Conservation (phyloP, 2,113 vertebrate species). For the Tinamus guttatus region DNA sequence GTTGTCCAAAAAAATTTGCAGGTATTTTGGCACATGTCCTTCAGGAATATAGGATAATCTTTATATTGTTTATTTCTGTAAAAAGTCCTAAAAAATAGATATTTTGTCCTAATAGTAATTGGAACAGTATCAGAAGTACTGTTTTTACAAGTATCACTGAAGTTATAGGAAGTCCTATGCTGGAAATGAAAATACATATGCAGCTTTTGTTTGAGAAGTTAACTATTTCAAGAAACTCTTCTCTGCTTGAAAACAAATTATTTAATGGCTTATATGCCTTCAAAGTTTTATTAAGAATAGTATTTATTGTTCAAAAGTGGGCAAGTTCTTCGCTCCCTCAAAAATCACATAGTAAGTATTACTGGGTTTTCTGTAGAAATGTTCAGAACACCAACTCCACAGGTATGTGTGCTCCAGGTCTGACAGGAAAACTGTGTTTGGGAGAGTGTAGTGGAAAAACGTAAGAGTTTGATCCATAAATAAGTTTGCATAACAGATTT, state of each 20-base stretch:
- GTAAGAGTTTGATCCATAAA: not conserved
- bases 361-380: not conserved
- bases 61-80: not conserved
- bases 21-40: not conserved
- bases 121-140: not conserved
- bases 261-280: not conserved
- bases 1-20: not conserved
- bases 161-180: not conserved
- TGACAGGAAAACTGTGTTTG: not conserved
- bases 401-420: not conserved
- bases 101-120: not conserved
- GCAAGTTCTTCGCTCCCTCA: not conserved
- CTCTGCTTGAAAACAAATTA: not conserved
- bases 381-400: not conserved
- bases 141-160: not conserved
- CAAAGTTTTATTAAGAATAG: not conserved
- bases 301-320: not conserved
- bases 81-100: not conserved
- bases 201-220: not conserved
- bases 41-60: not conserved
- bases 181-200: not conserved
- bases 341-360: not conserved
- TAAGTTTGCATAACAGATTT: slow-evolving; percentile 27
- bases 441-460: not conserved
- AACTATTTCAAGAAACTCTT: not conserved